Evolutionary conservation across 1,140 invertebrate genomes (phyloP).

Genomic region (Drosophila virilis): DNA sequence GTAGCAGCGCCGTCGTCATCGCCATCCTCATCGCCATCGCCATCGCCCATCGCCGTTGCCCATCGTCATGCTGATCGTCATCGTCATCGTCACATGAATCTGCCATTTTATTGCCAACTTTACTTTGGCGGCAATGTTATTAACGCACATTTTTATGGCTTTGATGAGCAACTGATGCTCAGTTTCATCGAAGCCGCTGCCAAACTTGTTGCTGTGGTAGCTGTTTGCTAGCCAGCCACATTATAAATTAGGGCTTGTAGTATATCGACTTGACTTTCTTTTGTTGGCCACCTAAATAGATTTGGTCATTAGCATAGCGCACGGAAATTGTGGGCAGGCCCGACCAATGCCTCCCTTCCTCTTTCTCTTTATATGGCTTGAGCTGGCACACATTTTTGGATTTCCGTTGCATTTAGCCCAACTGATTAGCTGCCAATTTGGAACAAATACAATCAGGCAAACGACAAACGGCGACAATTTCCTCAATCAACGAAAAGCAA

Average conservation of each 20-base stretch:
- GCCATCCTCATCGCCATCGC: conserved; percentile 29
- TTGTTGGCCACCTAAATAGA: conserved; percentile 35
- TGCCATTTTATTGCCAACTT: conserved; percentile 82
- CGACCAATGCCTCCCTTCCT: neutral
- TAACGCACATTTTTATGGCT: conserved; percentile 80
- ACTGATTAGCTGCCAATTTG: conserved; percentile 74
- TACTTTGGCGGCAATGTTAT: conserved; percentile 83
- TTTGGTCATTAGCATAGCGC: conserved; percentile 62
- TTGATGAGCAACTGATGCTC: conserved; percentile 49
- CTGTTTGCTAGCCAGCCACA: conserved; percentile 39
- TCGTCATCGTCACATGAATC: conserved; percentile 76
- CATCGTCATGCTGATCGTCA: conserved; percentile 11
- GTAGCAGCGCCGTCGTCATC: conserved; percentile 67
- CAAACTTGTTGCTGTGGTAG: conserved; percentile 3
- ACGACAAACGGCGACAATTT: conserved; percentile 59
- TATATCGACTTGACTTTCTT: conserved; percentile 52
- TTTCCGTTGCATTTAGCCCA: conserved; percentile 75
- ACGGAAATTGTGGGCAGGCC: conserved; percentile 64
- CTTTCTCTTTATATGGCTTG: conserved; percentile 8
- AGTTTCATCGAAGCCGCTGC: neutral
- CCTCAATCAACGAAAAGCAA: conserved; percentile 69
- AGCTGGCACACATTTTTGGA: conserved; percentile 44
- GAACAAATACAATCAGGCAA: conserved; percentile 28
- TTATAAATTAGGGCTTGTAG: conserved; percentile 56
- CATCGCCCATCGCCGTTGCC: conserved; percentile 9